Percentiles rank a stretch among this genome's conserved stretches.
Conservation (phyloP, 2,113 vertebrate genomes). For the Gila orcuttii region DNA sequence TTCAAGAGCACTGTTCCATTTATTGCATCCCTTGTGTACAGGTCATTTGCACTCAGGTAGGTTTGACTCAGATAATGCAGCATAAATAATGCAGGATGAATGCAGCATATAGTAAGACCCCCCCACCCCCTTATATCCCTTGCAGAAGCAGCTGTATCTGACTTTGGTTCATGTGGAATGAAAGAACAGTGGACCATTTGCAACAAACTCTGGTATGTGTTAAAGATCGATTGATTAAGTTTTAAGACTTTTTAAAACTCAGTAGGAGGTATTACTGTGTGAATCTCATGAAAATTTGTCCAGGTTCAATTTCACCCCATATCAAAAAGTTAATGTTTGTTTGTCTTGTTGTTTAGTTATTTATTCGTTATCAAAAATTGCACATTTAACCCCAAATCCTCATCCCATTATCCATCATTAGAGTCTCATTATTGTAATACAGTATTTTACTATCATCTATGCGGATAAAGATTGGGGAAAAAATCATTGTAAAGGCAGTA, state of each 20-base stretch:
- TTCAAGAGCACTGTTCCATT: background rate
- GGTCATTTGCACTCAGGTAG: slow-evolving; percentile 5
- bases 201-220: background rate
- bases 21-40: background rate
- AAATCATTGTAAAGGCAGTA: background rate
- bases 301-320: background rate
- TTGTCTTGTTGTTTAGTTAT: background rate
- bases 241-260: background rate
- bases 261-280: background rate
- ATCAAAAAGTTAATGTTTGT: background rate
- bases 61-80: background rate
- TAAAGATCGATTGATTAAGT: background rate
- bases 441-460: background rate
- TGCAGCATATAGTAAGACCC: background rate
- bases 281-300: background rate
- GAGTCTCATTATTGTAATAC: background rate
- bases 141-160: background rate
- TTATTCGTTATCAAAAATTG: background rate
- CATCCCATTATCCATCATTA: background rate
- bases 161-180: background rate
- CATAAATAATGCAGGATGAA: slow-evolving; percentile 29
- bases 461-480: background rate
- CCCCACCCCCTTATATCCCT: background rate
- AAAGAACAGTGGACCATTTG: background rate
- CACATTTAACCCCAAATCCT: background rate